Evolutionary conservation across 2,113 vertebrate genomes (phyloP).

Genomic region (Pelusios castaneus): DNA sequence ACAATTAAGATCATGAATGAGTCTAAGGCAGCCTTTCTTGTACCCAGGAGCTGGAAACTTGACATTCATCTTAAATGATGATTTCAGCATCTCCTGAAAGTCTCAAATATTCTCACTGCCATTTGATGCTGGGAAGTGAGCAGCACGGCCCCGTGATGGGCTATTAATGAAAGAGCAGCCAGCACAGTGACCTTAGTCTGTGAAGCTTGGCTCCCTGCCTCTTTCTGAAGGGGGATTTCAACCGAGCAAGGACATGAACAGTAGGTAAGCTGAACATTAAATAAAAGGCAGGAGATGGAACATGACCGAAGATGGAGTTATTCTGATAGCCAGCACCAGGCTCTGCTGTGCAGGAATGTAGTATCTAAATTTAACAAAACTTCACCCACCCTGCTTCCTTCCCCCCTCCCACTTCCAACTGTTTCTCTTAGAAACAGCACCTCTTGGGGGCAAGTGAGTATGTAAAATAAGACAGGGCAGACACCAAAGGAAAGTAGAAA

Average conservation of each 20-base stretch:
- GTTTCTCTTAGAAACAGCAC: background rate
- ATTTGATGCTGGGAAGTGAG: background rate
- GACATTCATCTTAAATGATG: background rate
- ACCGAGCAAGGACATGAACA: background rate
- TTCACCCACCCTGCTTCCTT: background rate
- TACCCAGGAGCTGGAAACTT: background rate
- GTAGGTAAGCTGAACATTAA: background rate
- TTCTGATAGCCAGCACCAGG: background rate
- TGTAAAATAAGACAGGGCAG: background rate
- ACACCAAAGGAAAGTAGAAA: background rate
- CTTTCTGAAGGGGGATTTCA: background rate
- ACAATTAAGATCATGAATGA: background rate
- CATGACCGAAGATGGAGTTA: background rate
- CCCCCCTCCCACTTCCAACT: background rate
- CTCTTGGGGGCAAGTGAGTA: background rate
- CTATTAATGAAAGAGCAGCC: background rate
- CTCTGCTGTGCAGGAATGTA: background rate
- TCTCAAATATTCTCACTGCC: background rate
- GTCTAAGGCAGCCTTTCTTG: background rate
- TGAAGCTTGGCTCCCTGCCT: background rate
- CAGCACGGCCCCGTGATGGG: background rate
- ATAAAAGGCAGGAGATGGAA: background rate
- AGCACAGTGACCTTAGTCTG: background rate
- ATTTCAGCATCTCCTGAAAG: background rate
- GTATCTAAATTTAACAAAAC: background rate